Base-by-base conservation (phyloP, 2,888 invertebrate species). In the Gymnoscelis rufifasciata region DNA sequence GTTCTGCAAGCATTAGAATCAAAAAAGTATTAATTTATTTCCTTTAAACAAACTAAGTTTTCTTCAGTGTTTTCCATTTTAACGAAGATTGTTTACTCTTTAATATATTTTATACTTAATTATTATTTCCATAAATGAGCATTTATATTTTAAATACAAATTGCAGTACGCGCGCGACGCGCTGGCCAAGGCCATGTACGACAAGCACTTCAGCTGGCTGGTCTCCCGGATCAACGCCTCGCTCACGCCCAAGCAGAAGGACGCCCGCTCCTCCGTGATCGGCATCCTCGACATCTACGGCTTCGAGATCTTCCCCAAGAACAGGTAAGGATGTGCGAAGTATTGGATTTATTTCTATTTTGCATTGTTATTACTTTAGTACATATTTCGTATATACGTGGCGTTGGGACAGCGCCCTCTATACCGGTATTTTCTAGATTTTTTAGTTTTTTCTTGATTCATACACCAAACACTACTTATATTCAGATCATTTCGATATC, bases 211-310 rank as follows among this genome's bases (percentile, higher is more conserved):
- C 83, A 93, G 94, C 53, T 97, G 97, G 97, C 90, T 97, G 13
- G 97, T 97, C 7, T 88, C 90, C 27, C 90, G 94, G 56, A 89
- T 97, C 39, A 97, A 97, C 79, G 78, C 90, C 19, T 94, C 95
- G 0, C 80, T 96, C 14, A 91, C 92, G 43, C 90, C 93, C 0
- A 89, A 83, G 29, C 80, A 89, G 11, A 83, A 84, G 33, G 89
- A 88, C 3, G 80, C 84, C 0, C 89, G 88, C 50, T 92, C 92
- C 13, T 90, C 90, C 1, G 93, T 96, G 0, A 95, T 97, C 83
- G 97, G 97, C 1, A 95, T 97, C 59, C 82, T 97, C 57, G 97
- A 97, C 74, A 97, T 97, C 63, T 97, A 97, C 66, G 97, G 97
- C 38, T 97, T 97, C 73, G 97, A 97, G 81, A 96, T 97, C 57